A percentile compares a stretch with the other conserved stretches of the same genome.
These are phyloP conservation scores for Palloptera scutellata DNA, from an alignment of 2,888 invertebrate species.

Conservation along the genomic window DNA sequence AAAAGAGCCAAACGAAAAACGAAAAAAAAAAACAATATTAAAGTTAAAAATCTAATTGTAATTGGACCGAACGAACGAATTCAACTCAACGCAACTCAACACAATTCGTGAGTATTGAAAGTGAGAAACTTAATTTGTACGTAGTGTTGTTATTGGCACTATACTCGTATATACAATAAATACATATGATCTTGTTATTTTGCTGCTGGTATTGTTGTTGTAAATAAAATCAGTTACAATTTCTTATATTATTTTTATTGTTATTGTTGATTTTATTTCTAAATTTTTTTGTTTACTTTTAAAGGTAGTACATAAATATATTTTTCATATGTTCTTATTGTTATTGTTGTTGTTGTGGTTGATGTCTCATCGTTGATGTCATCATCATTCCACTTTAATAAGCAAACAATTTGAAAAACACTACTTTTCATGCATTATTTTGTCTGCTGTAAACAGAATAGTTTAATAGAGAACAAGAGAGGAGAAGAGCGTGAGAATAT, in stretches of 20 bases:
- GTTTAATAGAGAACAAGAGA: too few relatives aligned
- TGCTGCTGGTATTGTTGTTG: background rate
- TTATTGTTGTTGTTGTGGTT: constrained; percentile 20
- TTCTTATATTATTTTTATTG: background rate
- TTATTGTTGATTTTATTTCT: background rate
- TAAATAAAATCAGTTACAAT: background rate
- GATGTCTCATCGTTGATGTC: constrained; percentile 27
- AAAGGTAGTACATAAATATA: background rate
- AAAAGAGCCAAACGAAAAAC: background rate
- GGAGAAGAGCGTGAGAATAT: too few relatives aligned
- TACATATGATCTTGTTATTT: background rate
- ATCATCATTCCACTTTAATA: constrained; percentile 19
- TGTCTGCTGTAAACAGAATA: constrained; percentile 8
- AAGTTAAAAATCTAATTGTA: constrained; percentile 23
- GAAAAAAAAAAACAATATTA: background rate
- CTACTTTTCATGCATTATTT: background rate
- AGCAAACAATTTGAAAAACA: constrained; percentile 11
- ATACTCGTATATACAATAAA: too few relatives aligned
- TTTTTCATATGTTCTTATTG: background rate
- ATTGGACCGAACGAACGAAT: background rate
- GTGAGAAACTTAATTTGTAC: background rate
- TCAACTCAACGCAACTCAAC: background rate
- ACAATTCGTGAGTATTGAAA: background rate
- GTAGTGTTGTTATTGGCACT: background rate
- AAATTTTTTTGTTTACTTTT: too few relatives aligned